These are phyloP conservation scores for Nemotelus pantherinus DNA, from an alignment of 2,888 invertebrate genomes.

Conservation along the genomic window DNA sequence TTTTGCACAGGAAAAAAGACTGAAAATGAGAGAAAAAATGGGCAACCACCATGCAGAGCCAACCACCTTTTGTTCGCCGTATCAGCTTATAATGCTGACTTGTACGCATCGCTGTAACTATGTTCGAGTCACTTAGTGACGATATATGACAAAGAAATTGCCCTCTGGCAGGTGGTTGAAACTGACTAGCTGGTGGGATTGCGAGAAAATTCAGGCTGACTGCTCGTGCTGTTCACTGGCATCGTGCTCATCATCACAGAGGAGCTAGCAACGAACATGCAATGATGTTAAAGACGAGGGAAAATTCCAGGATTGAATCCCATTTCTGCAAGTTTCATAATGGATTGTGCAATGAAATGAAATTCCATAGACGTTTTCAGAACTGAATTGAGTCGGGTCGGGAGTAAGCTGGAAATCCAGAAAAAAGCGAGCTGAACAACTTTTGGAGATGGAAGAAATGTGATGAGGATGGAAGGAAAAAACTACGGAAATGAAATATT, in stretches of 20 bases:
- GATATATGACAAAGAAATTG: conserved; percentile 27
- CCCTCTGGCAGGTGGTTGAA: conserved; percentile 38
- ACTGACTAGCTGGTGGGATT: background rate
- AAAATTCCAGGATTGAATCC: background rate
- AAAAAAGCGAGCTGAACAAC: background rate
- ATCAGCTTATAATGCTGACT: background rate
- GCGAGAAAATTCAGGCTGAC: background rate
- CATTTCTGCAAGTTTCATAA: background rate
- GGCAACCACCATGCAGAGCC: background rate
- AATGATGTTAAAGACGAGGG: background rate
- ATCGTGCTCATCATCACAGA: too few relatives aligned
- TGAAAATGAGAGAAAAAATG: too few relatives aligned
- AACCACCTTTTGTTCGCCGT: background rate
- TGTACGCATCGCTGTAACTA: background rate
- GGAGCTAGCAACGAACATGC: too few relatives aligned
- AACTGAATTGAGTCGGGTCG: background rate
- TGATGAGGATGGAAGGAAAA: background rate
- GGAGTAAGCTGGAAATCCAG: background rate
- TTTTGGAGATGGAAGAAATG: background rate
- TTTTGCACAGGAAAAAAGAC: too few relatives aligned
- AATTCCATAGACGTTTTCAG: background rate
- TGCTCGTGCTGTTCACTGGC: too few relatives aligned
- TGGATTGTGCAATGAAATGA: conserved; percentile 19
- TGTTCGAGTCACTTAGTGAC: background rate
- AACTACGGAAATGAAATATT: conserved; percentile 27